phyloP scores from a whole-genome alignment of 1,140 invertebrate genomes.

The Drosophila nannoptera region DNA sequence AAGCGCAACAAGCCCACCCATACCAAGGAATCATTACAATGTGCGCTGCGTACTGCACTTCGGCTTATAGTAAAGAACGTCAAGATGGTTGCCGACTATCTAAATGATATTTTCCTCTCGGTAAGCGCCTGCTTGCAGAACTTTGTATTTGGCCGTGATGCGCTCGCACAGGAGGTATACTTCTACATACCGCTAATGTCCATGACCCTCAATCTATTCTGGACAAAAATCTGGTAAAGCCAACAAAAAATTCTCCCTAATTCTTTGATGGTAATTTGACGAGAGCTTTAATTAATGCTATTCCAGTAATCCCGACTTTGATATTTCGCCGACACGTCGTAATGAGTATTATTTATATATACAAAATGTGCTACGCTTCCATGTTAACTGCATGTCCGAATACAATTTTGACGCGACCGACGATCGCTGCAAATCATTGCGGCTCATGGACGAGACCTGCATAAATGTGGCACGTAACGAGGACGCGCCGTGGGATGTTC shows the following conservation, averaged over 20 bases:
- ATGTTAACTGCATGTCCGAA: slow-evolving; percentile 50
- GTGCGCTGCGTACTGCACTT: slow-evolving; percentile 30
- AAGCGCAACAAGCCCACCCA: slow-evolving; percentile 9
- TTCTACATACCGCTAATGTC: slow-evolving; percentile 40
- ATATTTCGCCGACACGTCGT: slow-evolving; percentile 54
- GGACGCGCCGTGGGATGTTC: slow-evolving; percentile 63
- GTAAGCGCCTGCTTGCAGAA: slow-evolving; percentile 51
- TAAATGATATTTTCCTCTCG: slow-evolving; percentile 51
- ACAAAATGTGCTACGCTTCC: slow-evolving; percentile 54
- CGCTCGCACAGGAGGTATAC: slow-evolving; percentile 24
- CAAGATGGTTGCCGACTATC: neutral
- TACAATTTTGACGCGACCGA: neutral
- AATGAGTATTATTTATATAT: slow-evolving; percentile 53
- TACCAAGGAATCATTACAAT: slow-evolving; percentile 13
- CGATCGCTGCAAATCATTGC: neutral
- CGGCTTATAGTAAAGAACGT: neutral
- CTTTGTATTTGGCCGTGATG: slow-evolving; percentile 45
- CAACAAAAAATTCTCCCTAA: too few species aligned
- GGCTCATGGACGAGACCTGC: slow-evolving; percentile 18
- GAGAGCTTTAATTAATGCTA: too few species aligned
- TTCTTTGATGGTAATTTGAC: too few species aligned
- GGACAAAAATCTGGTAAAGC: slow-evolving; percentile 44
- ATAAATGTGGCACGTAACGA: slow-evolving; percentile 36
- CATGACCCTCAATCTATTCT: slow-evolving; percentile 27
- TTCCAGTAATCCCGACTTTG: neutral